A percentile compares a stretch with the other conserved stretches of the same genome.
phyloP scores from a whole-genome alignment of 1,140 invertebrate species.

The Chironomus tepperi region DNA sequence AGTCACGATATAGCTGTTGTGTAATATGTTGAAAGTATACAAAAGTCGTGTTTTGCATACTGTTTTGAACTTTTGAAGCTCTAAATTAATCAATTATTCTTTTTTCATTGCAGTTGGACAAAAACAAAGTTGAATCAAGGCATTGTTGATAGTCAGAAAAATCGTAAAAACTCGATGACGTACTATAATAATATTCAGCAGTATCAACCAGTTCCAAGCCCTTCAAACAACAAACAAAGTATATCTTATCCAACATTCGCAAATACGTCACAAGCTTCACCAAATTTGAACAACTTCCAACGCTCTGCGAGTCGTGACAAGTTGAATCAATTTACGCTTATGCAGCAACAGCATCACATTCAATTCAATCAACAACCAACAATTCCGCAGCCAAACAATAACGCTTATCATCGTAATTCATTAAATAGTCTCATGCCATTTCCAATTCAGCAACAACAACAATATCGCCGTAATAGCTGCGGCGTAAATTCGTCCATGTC shows the following conservation, averaged over 20 bases:
- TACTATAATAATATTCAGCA: background rate
- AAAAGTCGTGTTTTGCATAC: too few relatives aligned
- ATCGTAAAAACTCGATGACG: background rate
- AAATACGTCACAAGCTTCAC: background rate
- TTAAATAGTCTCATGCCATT: conserved; percentile 38
- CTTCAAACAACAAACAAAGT: background rate
- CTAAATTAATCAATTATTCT: too few relatives aligned
- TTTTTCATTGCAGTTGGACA: background rate
- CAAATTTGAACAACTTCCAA: conserved; percentile 25
- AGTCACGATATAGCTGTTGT: background rate
- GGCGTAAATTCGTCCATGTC: conserved; percentile 28
- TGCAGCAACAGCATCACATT: conserved; percentile 41
- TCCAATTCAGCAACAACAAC: conserved; percentile 36
- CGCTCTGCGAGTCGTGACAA: background rate
- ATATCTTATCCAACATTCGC: background rate
- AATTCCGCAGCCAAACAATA: conserved; percentile 27
- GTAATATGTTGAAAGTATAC: background rate
- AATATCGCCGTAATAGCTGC: conserved; percentile 36
- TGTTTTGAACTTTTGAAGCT: too few relatives aligned
- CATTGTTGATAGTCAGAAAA: background rate
- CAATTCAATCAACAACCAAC: conserved; percentile 36
- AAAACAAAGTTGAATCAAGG: background rate
- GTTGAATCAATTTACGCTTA: conserved; percentile 37
- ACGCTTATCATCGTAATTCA: conserved; percentile 35
- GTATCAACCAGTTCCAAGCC: background rate